phyloP scores from a whole-genome alignment of 1,140 invertebrate genomes.

The Dreissena rostriformis region DNA sequence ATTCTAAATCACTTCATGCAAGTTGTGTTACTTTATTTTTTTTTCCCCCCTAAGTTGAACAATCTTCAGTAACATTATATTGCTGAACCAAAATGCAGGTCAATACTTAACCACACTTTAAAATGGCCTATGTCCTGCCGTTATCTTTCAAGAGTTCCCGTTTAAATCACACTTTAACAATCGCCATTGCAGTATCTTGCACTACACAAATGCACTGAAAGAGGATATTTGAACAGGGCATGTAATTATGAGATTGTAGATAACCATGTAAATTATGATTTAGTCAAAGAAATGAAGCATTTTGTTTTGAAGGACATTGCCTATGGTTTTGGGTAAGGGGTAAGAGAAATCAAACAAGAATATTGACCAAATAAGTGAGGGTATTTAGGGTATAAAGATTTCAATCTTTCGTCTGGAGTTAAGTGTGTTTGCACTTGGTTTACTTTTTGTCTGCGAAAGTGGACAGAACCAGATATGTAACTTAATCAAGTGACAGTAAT shows the following conservation, averaged over 20 bases:
- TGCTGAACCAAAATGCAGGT: constrained; percentile 23
- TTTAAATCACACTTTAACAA: constrained; percentile 52
- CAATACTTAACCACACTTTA: constrained; percentile 36
- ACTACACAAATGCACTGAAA: constrained; percentile 2
- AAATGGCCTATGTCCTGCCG: constrained; percentile 44
- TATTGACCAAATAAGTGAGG: constrained; percentile 30
- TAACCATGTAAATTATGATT: constrained; percentile 42
- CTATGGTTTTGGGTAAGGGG: background rate
- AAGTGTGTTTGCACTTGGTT: background rate
- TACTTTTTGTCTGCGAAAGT: background rate
- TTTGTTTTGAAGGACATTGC: constrained; percentile 41
- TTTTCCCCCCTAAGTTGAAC: too few relatives aligned
- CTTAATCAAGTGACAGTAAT: too few relatives aligned
- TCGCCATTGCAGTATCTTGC: constrained; percentile 34
- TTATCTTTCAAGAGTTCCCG: constrained; percentile 49
- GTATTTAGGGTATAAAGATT: background rate
- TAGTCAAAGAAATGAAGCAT: constrained; percentile 27
- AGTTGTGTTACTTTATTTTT: too few relatives aligned
- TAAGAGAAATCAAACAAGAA: background rate
- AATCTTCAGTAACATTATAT: background rate
- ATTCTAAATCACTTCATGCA: too few relatives aligned
- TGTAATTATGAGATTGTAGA: constrained; percentile 40
- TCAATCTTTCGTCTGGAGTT: background rate
- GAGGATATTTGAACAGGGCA: constrained; percentile 19
- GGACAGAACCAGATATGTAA: too few relatives aligned